Evolutionary conservation across 2,113 vertebrate genomes (phyloP).

Genomic region (Scophthalmus maximus): DNA sequence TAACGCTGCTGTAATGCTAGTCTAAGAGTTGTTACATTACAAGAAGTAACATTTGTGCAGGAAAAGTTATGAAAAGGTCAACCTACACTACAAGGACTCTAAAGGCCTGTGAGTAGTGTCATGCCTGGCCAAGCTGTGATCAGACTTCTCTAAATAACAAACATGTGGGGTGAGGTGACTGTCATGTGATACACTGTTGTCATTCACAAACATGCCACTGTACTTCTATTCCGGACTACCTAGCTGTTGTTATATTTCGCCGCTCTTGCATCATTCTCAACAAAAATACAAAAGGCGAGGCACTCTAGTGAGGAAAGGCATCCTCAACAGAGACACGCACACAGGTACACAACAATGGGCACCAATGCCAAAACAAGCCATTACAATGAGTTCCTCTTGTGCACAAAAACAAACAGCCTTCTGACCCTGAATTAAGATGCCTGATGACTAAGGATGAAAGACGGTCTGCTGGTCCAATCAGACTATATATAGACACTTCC

Average conservation of each 20-base stretch:
- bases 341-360: conserved; percentile 9
- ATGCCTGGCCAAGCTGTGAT: conserved; percentile 15
- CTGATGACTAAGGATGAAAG: conserved; percentile 57
- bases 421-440: conserved; percentile 48
- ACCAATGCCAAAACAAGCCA: conserved; percentile 26
- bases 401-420: conserved; percentile 31
- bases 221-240: conserved; percentile 39
- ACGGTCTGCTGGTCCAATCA: conserved; percentile 36
- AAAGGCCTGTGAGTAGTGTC: conserved; percentile 4
- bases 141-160: conserved; percentile 26
- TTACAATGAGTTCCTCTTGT: conserved; percentile 30
- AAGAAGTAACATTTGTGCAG: background rate
- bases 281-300: conserved; percentile 49
- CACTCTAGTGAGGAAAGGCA: conserved; percentile 31
- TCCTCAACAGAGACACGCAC: background rate
- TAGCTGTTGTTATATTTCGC: conserved; percentile 59
- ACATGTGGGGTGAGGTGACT: conserved; percentile 24
- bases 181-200: conserved; percentile 27
- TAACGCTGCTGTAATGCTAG: background rate
- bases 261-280: conserved; percentile 58
- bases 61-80: background rate
- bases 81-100: background rate
- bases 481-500: conserved; percentile 70
- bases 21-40: background rate
- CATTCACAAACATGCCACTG: conserved; percentile 26